Evolutionary conservation across 2,113 vertebrate genomes (phyloP).

Genomic region (Caracal caracal): DNA sequence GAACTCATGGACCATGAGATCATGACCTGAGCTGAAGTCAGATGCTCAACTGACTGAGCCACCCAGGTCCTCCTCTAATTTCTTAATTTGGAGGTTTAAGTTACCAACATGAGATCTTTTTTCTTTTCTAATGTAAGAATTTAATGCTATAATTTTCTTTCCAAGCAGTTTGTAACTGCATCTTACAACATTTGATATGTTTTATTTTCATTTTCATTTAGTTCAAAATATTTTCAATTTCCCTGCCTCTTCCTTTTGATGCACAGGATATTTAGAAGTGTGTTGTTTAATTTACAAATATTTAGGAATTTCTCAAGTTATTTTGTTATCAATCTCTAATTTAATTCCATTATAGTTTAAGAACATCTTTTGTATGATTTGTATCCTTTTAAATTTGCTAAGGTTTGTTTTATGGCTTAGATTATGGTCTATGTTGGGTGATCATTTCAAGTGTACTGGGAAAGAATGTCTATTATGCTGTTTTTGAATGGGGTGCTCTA

Average conservation of each 20-base stretch:
- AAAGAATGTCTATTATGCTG: background rate
- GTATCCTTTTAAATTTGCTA: background rate
- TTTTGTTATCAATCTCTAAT: background rate
- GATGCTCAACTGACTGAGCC: too few species aligned
- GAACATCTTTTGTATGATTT: background rate
- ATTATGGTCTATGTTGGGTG: background rate
- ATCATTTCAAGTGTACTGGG: background rate
- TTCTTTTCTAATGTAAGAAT: background rate
- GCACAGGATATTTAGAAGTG: background rate
- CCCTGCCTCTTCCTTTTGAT: background rate
- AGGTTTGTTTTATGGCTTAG: background rate
- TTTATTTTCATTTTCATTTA: background rate
- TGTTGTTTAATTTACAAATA: background rate
- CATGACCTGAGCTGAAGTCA: too few species aligned
- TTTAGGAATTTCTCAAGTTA: background rate
- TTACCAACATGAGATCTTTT: background rate
- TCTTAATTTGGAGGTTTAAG: background rate
- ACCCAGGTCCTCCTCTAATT: background rate
- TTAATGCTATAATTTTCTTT: background rate
- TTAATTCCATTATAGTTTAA: background rate
- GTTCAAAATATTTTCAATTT: background rate
- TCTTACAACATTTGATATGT: background rate
- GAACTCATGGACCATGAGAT: too few species aligned
- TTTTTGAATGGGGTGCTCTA: background rate
- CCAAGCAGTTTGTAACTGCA: background rate